Evolutionary conservation across 2,888 invertebrate genomes (phyloP), one percentile per base, ranked within the genome.

Genomic region (Pteria penguin): DNA sequence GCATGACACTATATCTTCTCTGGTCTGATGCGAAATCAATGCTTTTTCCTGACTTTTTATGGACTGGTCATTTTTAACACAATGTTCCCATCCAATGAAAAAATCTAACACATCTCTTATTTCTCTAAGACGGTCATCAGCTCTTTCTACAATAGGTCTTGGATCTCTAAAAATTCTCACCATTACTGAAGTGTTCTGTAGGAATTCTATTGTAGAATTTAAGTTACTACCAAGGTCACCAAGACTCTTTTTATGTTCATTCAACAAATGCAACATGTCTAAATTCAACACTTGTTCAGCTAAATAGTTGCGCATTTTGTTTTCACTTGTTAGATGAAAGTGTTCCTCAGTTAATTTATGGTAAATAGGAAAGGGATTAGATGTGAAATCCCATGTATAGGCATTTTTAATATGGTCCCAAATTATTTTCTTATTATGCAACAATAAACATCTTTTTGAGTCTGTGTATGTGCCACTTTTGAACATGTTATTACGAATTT

Each of bases 401-500:
- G 65, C 72, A 33, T 72, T 52, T 8, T 29, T 22, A 63, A 63
- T 65, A 26, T 72, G 72, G 4, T 72, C 72, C 72, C 55, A 72
- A 5, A 29, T 27, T 18, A 71, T 71, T 5, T 32, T 22, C 14
- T 62, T 31, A 14, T 22, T 27, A 2, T 31, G 33, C 11, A 60
- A 8, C 32, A 26, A 26, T 22, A 72, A 27, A 14, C n/a, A 4
- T n/a, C n/a, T 54, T 18, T 54, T 72, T 27, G 27, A 36, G 14
- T 24, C 24, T 27, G 3, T 5, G 2, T 8, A 14, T 14, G 14
- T 18, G n/a, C 72, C 72, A 57, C 72, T 72, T 27, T 72, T 72
- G 26, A n/a, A 26, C 29, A 68, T 55, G 36, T 72, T 75, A 24
- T 78, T 78, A 8, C 78, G 22, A 24, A 76, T 33, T 65, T 72